phyloP scores from a whole-genome alignment of 1,140 invertebrate genomes.

The Dermatophagoides farinae region DNA sequence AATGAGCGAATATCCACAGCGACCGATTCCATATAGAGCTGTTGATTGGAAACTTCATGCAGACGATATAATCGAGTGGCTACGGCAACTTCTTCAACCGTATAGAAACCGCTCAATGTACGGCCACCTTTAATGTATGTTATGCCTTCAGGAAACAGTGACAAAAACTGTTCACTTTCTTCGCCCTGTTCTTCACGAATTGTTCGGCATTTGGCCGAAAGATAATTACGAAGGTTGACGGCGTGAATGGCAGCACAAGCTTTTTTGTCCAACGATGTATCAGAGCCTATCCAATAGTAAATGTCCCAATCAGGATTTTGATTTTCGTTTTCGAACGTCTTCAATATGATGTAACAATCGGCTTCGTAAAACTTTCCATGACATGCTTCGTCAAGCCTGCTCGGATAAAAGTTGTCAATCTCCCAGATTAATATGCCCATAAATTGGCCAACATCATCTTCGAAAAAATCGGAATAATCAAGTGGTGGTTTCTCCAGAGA shows the following conservation, averaged over 20 bases:
- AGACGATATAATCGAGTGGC: slow-evolving; percentile 67
- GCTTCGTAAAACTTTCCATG: slow-evolving; percentile 93
- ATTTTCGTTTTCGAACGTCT: slow-evolving; percentile 64
- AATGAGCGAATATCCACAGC: slow-evolving; percentile 42
- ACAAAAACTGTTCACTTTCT: slow-evolving; percentile 85
- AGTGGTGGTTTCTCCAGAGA: slow-evolving; percentile 77
- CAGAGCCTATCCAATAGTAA: slow-evolving; percentile 96
- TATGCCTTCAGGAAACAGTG: slow-evolving; percentile 74
- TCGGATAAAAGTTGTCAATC: slow-evolving; percentile 96
- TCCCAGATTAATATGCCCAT: slow-evolving; percentile 57
- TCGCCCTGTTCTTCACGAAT: slow-evolving; percentile 88
- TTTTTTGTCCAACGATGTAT: slow-evolving; percentile 86
- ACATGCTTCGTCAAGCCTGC: slow-evolving; percentile 36
- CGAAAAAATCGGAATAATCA: slow-evolving; percentile 98
- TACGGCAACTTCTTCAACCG: slow-evolving; percentile 76
- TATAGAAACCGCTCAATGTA: slow-evolving; percentile 90
- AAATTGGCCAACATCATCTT: slow-evolving; percentile 82
- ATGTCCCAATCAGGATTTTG: slow-evolving; percentile 79
- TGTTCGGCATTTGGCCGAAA: slow-evolving; percentile 90
- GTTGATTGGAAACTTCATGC: slow-evolving; percentile 41
- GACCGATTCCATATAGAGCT: slow-evolving; percentile 75
- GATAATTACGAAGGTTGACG: slow-evolving; percentile 84
- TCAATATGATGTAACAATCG: slow-evolving; percentile 93
- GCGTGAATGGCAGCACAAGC: slow-evolving; percentile 98
- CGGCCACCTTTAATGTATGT: slow-evolving; percentile 89